Evolutionary conservation across 2,113 vertebrate species (phyloP), one percentile per base, ranked within the genome.

Genomic region (Erythrocercus mccallii): DNA sequence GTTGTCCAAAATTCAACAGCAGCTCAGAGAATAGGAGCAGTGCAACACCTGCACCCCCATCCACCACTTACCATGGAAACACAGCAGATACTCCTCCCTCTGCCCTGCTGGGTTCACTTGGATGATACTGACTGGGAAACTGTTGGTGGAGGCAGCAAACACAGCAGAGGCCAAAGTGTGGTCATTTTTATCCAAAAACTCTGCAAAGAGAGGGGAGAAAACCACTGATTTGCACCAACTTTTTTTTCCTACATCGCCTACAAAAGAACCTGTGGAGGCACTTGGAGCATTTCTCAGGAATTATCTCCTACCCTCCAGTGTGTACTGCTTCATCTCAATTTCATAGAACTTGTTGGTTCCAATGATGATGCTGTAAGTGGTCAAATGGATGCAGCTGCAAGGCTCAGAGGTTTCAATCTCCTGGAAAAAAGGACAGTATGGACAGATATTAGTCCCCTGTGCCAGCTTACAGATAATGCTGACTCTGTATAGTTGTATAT

Each of bases 261-360:
- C 33, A 38, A 37, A 69, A 35, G 20, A 38, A 37, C 20, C 21
- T 40, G n/a, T n/a, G 76, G 54, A 82, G 74, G 47, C 44, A 47
- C 48, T 37, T 37, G 38, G 19, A 18, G 10, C 0, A 1, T 28
- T 71, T 47, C 44, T 35, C 44, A 31, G 65, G 38, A 56, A 53
- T 5, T 2, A 3, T 19, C 50, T 47, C 98, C 95, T 96, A 99
- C 99, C 99, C 68, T 99, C 99, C 1, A 99, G 98, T 0, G 99
- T 99, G 70, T 99, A 99, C 97, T 99, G 99, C 97, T 99, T 99
- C 99, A 99, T 99, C 97, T 99, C 99, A 21, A 99, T 99, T 96
- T 99, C 99, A 47, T 99, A 99, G 98, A 99, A 99, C 95, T 99
- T 99, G 97, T 99, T 99, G 96, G 99, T 99, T 94, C 99, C 99